Base-by-base conservation (phyloP, 2,113 vertebrate genomes). In the Edolisoma coerulescens region DNA sequence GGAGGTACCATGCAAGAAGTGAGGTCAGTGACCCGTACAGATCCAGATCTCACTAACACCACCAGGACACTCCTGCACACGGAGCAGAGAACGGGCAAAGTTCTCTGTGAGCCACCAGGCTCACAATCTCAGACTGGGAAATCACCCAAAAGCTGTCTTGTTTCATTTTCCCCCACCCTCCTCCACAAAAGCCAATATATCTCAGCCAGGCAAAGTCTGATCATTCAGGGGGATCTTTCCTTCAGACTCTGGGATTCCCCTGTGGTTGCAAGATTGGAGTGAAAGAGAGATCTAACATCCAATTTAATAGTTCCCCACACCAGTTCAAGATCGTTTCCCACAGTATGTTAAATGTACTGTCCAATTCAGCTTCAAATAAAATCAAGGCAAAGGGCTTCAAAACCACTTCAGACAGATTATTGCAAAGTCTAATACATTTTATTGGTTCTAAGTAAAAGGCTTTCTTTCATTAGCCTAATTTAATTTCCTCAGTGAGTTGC, bases 391-490 rank as follows among this genome's bases (percentile, higher is more conserved):
- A 67, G 71, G 82, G 37, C 68, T 94, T 92, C 85, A 88, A 70
- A 87, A 77, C 71, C 50, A 76, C 76, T 95, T 80, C 89, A 92
- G 95, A 87, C 47, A 91, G 89, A 91, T 90, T 95, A 95, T 35
- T 93, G 64, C 60, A 41, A 47, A 83, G 68, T 56, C 60, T 93
- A 88, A 95, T 53, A 86, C 1, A 0, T 95, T 94, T 93, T 80
- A 88, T 86, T 94, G 73, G 83, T 93, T 93, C 81, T 91, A 80
- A 96, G 89, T 79, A 91, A 96, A 89, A 87, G 65, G 60, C 37
- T 93, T 92, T 80, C 68, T 93, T 96, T 96, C 92, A 94, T 95
- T 93, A 96, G 56, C 44, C 71, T 80, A 88, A 87, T 94, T 96
- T 76, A 79, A 90, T 87, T 93, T 90, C 90, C 79, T 64, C 35